A percentile compares a stretch with the other conserved stretches of the same genome.
These are phyloP conservation scores for Sprattus sprattus DNA, from an alignment of 2,113 vertebrate genomes.

Conservation along the genomic window DNA sequence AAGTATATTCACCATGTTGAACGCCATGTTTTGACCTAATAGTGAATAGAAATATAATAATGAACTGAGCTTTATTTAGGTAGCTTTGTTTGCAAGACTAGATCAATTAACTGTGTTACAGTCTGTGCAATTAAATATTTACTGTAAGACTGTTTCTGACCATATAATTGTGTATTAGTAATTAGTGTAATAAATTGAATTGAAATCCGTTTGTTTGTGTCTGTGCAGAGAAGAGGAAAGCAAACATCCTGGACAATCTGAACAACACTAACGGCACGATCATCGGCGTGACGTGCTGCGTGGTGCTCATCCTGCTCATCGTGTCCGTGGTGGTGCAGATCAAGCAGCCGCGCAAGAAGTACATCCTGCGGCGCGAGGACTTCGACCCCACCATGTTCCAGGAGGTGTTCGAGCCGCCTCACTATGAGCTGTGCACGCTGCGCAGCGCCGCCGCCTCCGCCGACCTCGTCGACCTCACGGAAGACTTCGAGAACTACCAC, in stretches of 20 bases:
- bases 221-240: conserved; percentile 87
- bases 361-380: conserved; percentile 89
- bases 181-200: too few relatives aligned
- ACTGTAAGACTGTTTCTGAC: too few relatives aligned
- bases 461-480: conserved; percentile 89
- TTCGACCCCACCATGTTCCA: conserved; percentile 98
- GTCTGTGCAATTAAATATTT: too few relatives aligned
- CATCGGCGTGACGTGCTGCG: conserved; percentile 93
- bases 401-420: conserved; percentile 96
- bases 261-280: conserved; percentile 96
- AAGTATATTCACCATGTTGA: neutral
- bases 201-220: neutral
- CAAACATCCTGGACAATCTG: conserved; percentile 94
- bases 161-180: too few relatives aligned
- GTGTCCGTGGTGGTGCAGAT: conserved; percentile 95
- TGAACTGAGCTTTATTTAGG: too few relatives aligned
- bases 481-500: conserved; percentile 95
- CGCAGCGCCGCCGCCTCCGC: conserved; percentile 80
- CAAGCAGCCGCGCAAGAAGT: conserved; percentile 98
- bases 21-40: conserved; percentile 27
- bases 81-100: too few relatives aligned
- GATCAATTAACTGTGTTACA: too few relatives aligned
- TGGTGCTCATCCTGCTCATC: conserved; percentile 93
- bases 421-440: conserved; percentile 94
- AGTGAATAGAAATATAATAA: too few relatives aligned